Conservation (phyloP, 1,140 invertebrate species). For the Acromyrmex heyeri region DNA sequence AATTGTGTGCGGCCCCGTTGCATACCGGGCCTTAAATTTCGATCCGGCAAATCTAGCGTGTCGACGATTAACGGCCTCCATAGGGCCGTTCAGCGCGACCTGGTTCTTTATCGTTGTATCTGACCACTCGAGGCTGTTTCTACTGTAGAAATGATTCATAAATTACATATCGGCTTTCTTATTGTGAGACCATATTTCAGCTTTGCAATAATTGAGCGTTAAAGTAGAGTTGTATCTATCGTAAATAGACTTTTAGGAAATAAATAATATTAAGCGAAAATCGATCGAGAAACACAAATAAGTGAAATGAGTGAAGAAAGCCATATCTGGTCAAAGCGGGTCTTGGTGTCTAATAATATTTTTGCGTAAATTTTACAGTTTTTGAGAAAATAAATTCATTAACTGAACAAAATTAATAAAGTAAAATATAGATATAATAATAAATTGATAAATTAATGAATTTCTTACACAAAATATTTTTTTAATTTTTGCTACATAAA, state of each 20-base stretch:
- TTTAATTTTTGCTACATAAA: background rate
- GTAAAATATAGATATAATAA: no score
- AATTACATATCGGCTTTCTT: slow-evolving; percentile 7
- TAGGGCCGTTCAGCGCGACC: slow-evolving; percentile 41
- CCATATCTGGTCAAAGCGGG: no score
- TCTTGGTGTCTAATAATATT: no score
- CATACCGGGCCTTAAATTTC: slow-evolving; percentile 62
- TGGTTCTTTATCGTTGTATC: slow-evolving; percentile 31
- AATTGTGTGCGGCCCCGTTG: slow-evolving; percentile 41
- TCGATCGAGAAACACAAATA: no score
- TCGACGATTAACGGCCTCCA: slow-evolving; percentile 59
- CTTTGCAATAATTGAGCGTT: background rate
- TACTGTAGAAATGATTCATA: slow-evolving; percentile 9
- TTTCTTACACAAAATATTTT: background rate
- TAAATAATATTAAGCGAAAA: background rate
- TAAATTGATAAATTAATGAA: background rate
- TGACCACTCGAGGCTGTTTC: slow-evolving; percentile 18
- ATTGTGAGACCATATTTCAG: background rate
- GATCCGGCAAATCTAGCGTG: slow-evolving; percentile 51
- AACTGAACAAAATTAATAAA: background rate
- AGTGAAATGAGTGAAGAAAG: no score
- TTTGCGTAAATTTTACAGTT: no score
- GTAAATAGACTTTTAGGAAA: background rate
- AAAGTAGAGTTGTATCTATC: slow-evolving; percentile 8
- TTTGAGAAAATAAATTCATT: background rate